Percentiles rank a stretch among this genome's conserved stretches.
Conservation (phyloP, 2,113 vertebrate species). For the Neomonachus schauinslandi region DNA sequence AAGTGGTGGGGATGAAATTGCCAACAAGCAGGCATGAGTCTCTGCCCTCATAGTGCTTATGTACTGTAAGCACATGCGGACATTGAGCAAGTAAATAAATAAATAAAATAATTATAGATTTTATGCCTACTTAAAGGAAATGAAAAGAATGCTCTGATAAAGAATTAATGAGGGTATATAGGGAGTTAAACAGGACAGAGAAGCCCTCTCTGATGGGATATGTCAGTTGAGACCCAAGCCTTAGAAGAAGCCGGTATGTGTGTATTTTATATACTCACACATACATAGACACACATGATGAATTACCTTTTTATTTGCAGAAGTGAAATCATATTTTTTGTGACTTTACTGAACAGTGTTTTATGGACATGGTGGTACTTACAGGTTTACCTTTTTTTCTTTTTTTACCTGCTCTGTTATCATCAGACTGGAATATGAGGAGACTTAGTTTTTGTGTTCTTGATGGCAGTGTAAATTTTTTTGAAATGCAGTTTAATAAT, state of each 20-base stretch:
- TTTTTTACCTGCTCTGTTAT: not conserved
- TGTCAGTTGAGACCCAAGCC: not conserved
- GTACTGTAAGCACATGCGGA: not conserved
- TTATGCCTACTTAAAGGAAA: slow-evolving; percentile 14
- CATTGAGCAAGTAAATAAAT: not conserved
- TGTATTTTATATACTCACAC: not conserved
- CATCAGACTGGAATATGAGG: not conserved
- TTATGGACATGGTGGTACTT: not conserved
- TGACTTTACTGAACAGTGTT: not conserved
- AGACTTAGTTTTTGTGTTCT: slow-evolving; percentile 1
- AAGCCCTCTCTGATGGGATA: not conserved
- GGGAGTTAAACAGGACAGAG: not conserved
- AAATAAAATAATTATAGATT: not conserved
- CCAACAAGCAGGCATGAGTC: not conserved
- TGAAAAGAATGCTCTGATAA: not conserved
- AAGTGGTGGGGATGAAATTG: not conserved
- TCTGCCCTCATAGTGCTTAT: not conserved
- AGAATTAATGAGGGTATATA: not conserved
- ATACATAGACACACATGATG: not conserved
- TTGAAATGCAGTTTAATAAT: slow-evolving; percentile 3
- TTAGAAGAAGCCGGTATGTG: not conserved
- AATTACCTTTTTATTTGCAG: not conserved
- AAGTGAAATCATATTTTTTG: not conserved
- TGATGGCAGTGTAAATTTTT: not conserved
- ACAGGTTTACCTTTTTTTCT: not conserved